Base-by-base conservation (phyloP, 2,113 vertebrate species). In the Clarias macrocephalus region DNA sequence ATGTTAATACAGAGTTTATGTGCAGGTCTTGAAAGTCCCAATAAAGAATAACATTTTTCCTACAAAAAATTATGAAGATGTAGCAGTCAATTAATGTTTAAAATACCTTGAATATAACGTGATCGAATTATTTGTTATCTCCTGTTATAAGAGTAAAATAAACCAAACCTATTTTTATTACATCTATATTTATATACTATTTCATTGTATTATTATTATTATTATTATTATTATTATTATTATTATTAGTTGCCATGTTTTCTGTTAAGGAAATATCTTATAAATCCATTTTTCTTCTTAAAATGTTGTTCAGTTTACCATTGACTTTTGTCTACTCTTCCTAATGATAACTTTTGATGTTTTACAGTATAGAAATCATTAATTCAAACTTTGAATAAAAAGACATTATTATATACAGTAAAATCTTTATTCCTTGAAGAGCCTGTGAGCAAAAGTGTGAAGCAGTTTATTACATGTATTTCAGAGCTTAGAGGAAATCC, bases 401-500 rank as follows among this genome's bases (percentile, higher is more conserved):
- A 19, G 37, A 48, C 11, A 0, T 48, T 75, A 25, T 48, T 75
- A 13, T 25, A 37, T 33, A 16, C 16, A 21, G 30, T 42, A 30
- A 37, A 72, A 13, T 75, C 16, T 33, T 48, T 48, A 6, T 48
- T 54, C 5, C 13, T 76, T 13, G 48, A 54, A 79, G 5, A 18
- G 48, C 16, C 5, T 81, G 57, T 37, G 33, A 13, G 25, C 2
- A 2, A 23, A 62, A 19, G 10, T 59, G 28, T 60, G 54, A 60
- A 33, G 16, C 33, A 81, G 12, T 62, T 62, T 37, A 13, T 11
- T 23, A 1, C 18, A 23, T 80, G 57, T 37, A 0, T 81, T 52
- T n/a, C 84, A 99, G 98, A 97, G 98, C 62, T 94, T 99, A 92
- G 97, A 99, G 90, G 98, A 99, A 92, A 97, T 99, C 90, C 95